Evolutionary conservation across 2,113 vertebrate genomes (phyloP), one percentile per base, ranked within the genome.

Genomic region (Cichladusa arquata): DNA sequence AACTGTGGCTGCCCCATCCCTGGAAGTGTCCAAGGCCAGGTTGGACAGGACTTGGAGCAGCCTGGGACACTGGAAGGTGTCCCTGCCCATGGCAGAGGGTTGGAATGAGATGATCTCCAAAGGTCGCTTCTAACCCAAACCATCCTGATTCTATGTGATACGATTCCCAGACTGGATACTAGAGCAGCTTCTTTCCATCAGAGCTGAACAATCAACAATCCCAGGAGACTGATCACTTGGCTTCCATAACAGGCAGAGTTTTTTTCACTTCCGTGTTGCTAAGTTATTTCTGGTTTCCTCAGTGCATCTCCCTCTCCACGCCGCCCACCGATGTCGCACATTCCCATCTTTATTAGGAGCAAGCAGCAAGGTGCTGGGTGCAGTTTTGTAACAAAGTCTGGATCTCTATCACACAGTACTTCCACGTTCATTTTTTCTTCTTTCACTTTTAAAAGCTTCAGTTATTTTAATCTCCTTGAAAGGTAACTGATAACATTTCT

Each of bases 271-370:
- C 62, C 70, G 44, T 0, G 2, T 56, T 72, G 53, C 66, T 9
- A 33, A 22, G 80, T 58, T 72, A 60, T 72, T 92, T 88, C 51
- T 28, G 33, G 5, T 71, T 83, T 44, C 42, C 62, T 76, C 13
- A 10, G 23, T 6, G 3, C 11, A 19, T 36, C 67, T 74, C 53
- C 28, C 66, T 83, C 79, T 81, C 53, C 72, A 15, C 4, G 24
- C 57, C 29, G 0, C 62, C 57, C 76, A 54, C 71, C 8, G 0
- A 8, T 4, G 42, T 2, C 2, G 7, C 74, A 34, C 56, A 4
- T 20, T 57, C 69, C 10, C 16, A 23, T 51, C 58, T 79, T 28
- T 25, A 67, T 17, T 14, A 72, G 81, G 42, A 86, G 48, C 34
- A 36, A 42, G 53, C 36, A 81, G 76, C 10, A 19, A 87, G 86